Evolutionary conservation across 2,797 vertebrate genomes (phyloP), one percentile per base, ranked within the genome.

Genomic region (Tapera naevia): DNA sequence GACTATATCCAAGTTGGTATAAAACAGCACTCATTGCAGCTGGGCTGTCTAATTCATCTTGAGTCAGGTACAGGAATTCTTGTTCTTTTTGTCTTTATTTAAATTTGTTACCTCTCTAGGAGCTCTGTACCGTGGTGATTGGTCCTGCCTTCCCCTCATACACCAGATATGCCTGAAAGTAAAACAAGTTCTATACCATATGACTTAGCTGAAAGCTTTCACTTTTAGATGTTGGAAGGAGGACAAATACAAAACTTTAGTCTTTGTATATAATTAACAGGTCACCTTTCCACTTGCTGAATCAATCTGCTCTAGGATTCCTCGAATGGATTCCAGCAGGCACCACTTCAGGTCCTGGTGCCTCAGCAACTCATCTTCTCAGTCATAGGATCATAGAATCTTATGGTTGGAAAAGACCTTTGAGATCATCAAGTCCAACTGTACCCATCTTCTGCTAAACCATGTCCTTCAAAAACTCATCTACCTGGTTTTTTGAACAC

Each of bases 31-130:
- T 93, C 43, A 41, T 50, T 81, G 80, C 78, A 94, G 48, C 83
- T 70, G 62, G 58, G 60, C 76, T 28, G 84, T 86, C 67, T 73
- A 70, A 81, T 93, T 94, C 45, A 50, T 91, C 86, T 85, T 51
- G 35, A 80, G 65, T 65, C 86, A 54, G 41, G 41, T 78, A 54
- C 70, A 46, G 79, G 28, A 37, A 66, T 89, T 84, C 19, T 73
- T 80, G 81, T 89, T 76, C 75, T 84, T 86, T 88, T 86, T 86
- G 71, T 82, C 78, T 95, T 88, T 73, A 64, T 85, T 93, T 84
- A 84, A 60, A 60, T 80, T 81, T 81, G 67, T 71, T 70, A 25
- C 28, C 8, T 56, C 51, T 86, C 30, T 37, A 53, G 62, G 70
- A 90, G 43, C 11, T 16, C 39, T 33, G 62, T 62, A 12, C 62